A percentile compares a stretch with the other conserved stretches of the same genome.
Evolutionary conservation across 1,140 invertebrate species (phyloP).

Genomic region (Aphelenchoides besseyi): DNA sequence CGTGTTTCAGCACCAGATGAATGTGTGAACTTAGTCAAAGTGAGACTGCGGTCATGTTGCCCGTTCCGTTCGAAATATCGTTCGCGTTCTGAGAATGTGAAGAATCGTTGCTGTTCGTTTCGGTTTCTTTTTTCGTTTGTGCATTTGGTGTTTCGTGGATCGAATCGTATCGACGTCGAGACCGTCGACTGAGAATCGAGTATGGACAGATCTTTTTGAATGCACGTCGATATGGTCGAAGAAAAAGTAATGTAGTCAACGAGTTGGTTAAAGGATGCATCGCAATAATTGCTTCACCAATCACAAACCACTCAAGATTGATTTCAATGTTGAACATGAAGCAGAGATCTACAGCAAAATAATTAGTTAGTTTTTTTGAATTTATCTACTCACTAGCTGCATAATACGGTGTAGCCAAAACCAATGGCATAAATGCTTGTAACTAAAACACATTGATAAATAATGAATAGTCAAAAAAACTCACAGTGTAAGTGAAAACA

Average conservation of each 20-base stretch:
- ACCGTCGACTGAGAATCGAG: not conserved
- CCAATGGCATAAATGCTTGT: constrained; percentile 50
- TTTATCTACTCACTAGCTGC: constrained; percentile 48
- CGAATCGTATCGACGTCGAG: constrained; percentile 8
- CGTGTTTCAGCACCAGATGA: not conserved
- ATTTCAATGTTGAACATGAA: constrained; percentile 56
- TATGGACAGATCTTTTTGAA: constrained; percentile 29
- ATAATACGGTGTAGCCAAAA: constrained; percentile 55
- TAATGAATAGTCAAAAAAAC: constrained; percentile 6
- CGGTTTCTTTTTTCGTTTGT: not conserved
- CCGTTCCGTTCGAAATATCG: constrained; percentile 5
- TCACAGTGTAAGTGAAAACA: constrained; percentile 46
- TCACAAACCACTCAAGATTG: constrained; percentile 48
- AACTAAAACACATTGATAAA: constrained; percentile 29
- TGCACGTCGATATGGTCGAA: constrained; percentile 47
- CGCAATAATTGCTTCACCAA: constrained; percentile 53
- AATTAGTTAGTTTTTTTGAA: constrained; percentile 31
- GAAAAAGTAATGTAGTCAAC: constrained; percentile 48
- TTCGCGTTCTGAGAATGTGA: not conserved
- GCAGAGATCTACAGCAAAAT: no score
- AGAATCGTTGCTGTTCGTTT: not conserved
- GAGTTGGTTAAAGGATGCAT: constrained; percentile 53
- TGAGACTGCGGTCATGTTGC: constrained; percentile 8
- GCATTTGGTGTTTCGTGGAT: constrained; percentile 10
- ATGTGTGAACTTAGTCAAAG: constrained; percentile 20